A percentile compares a stretch with the other conserved stretches of the same genome.
Evolutionary conservation across 2,797 vertebrate genomes (phyloP).

Genomic region (Apogon hyalosoma): DNA sequence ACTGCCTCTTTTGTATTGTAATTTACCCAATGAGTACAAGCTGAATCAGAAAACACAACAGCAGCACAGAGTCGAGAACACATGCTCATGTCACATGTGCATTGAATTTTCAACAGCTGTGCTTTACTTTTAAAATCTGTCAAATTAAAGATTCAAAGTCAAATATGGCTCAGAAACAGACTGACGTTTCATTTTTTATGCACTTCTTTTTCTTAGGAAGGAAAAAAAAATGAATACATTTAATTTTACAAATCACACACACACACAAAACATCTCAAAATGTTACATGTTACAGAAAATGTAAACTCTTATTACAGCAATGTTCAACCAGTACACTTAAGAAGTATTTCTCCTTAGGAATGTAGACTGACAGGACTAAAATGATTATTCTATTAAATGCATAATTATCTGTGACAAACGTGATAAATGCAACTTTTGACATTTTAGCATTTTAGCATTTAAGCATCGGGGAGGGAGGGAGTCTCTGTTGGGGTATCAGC

Average conservation of each 20-base stretch:
- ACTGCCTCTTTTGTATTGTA: neutral
- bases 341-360: slow-evolving; percentile 1
- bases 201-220: neutral
- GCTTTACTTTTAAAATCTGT: neutral
- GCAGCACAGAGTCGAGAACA: neutral
- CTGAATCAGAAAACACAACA: neutral
- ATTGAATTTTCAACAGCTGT: neutral
- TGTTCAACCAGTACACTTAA: neutral
- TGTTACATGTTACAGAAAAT: neutral
- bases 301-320: neutral
- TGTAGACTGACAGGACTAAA: slow-evolving; percentile 12
- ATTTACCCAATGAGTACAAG: slow-evolving; percentile 2
- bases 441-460: too few relatives aligned
- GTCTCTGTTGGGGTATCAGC: neutral
- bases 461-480: neutral
- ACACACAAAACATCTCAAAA: neutral
- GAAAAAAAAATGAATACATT: neutral
- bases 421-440: slow-evolving; percentile 31
- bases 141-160: neutral
- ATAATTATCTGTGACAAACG: slow-evolving; percentile 11
- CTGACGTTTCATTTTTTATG: neutral
- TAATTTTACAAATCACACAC: neutral
- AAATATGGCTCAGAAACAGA: neutral
- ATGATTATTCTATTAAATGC: slow-evolving; percentile 21
- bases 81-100: neutral